Evolutionary conservation across 2,888 invertebrate genomes (phyloP).

Genomic region (Arenicola marina): DNA sequence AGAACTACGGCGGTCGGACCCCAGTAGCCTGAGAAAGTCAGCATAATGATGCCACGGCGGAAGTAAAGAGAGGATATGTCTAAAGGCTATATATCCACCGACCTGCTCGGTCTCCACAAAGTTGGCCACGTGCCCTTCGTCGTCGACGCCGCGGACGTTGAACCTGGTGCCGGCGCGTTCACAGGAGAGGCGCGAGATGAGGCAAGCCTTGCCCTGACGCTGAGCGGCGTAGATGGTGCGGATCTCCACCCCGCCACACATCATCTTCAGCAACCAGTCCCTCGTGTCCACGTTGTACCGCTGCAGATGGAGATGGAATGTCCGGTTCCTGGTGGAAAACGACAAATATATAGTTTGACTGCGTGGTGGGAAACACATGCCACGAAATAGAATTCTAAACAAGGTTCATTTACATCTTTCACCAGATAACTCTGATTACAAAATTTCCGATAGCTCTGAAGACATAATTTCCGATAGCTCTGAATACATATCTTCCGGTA

Average conservation of each 20-base stretch:
- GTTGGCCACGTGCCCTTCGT: slow-evolving; percentile 98
- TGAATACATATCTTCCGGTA: no score
- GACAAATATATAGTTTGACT: neutral
- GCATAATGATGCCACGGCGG: no score
- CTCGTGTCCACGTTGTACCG: slow-evolving; percentile 88
- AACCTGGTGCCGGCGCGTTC: slow-evolving; percentile 98
- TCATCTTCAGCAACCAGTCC: slow-evolving; percentile 90
- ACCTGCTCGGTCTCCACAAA: slow-evolving; percentile 99
- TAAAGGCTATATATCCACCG: no score
- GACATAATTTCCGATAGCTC: no score
- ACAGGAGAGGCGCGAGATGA: slow-evolving; percentile 93
- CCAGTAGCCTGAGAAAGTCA: no score
- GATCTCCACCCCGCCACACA: slow-evolving; percentile 97
- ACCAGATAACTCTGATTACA: no score
- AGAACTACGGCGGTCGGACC: no score
- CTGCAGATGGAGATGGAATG: slow-evolving; percentile 89
- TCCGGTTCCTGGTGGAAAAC: slow-evolving; percentile 77
- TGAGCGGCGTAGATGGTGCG: slow-evolving; percentile 96
- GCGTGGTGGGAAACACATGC: neutral
- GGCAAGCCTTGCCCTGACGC: slow-evolving; percentile 86
- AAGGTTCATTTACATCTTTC: no score
- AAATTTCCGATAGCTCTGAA: no score
- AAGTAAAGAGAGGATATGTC: no score
- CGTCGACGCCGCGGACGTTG: slow-evolving; percentile 98
- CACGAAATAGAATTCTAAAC: no score